Evolutionary conservation across 2,888 invertebrate genomes (phyloP), one percentile per base, ranked within the genome.

Genomic region (Protula sp.): DNA sequence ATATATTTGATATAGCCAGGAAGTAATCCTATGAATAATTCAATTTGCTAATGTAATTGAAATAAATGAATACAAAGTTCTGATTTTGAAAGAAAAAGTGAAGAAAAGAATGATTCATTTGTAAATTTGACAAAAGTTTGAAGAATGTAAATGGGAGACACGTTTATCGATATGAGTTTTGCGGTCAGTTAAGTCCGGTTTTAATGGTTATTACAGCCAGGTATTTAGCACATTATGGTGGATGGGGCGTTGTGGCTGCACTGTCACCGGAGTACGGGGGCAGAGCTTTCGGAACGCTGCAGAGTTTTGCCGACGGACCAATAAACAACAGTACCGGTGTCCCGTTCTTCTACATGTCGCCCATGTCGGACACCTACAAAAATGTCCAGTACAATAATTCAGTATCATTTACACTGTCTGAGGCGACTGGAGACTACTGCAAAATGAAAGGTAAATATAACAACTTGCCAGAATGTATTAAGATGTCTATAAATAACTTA

Each of bases 301-400:
- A 59, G 57, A 59, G 59, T 27, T 59, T 54, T 27, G 53, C 55
- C 4, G 62, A 62, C 31, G 62, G 62, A 2, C 14, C 54, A 1
- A 27, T 57, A 19, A 47, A 47, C 19, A 57, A 62, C 45, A 57
- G 62, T 50, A 62, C 62, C 2, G 62, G 62, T 19, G 57, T 53
- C 24, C 62, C 57, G 2, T 62, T 57, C 57, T 62, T 62, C 57
- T 62, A 62, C 62, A 62, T 62, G n/a, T 31, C 62, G 2, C 19
- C 31, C 19, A 30, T 56, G 31, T 59, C 59, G 4, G 62, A 62
- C 29, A 59, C 59, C 0, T 53, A 52, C 47, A 47, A 62, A 38
- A 62, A 62, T 30, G 30, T 62, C 2, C 24, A 22, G 48, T 59
- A 62, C 51, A 57, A 59, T 55, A 62, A 57, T 51, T 48, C 31